These are phyloP conservation scores for Strigops habroptila DNA, from an alignment of 2,113 vertebrate genomes.

Conservation along the genomic window DNA sequence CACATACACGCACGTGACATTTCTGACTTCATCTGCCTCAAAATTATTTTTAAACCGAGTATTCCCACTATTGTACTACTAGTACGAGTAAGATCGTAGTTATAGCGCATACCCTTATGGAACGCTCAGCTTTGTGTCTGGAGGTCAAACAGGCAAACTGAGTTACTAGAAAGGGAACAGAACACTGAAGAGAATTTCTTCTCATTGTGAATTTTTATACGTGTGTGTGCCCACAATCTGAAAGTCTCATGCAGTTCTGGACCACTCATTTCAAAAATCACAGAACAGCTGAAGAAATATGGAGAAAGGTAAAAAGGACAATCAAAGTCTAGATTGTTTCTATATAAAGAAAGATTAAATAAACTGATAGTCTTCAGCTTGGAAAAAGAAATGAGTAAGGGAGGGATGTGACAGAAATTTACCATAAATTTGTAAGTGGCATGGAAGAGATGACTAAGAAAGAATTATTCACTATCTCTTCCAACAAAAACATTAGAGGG, in stretches of 20 bases:
- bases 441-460: constrained; percentile 14
- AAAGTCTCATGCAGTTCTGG: neutral
- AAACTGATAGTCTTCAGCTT: neutral
- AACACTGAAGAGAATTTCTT: neutral
- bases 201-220: neutral
- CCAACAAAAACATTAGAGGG: neutral
- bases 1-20: neutral
- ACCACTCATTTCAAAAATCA: neutral
- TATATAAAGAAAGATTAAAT: neutral
- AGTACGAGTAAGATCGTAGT: neutral
- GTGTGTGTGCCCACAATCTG: neutral
- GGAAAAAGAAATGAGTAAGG: neutral
- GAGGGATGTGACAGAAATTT: neutral
- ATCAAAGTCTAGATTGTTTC: neutral
- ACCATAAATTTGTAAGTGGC: neutral
- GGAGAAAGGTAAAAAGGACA: neutral
- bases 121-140: neutral
- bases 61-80: neutral
- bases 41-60: neutral
- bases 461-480: neutral
- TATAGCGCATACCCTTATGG: neutral
- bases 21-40: neutral
- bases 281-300: neutral
- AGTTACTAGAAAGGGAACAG: neutral
- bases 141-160: neutral